Base-by-base conservation (phyloP, 2,888 invertebrate genomes). In the Microplitis deprimator region DNA sequence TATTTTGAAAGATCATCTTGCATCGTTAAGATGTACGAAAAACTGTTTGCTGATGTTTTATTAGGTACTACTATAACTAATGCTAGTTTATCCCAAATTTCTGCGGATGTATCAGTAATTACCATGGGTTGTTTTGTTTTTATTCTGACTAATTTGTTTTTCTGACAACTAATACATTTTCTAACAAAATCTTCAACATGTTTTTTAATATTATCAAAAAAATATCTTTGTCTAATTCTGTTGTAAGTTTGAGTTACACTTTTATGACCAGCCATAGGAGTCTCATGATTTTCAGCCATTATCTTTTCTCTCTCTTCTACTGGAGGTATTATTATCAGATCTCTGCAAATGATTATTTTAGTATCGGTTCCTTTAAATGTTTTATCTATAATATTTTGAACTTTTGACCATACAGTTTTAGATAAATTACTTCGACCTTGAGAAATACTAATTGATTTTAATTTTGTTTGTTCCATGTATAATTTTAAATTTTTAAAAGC, bases 31-130 rank as follows among this genome's bases (percentile, higher is more conserved):
- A 80, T 73, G 3, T 75, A 77, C 7, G 64, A 41, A 61, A 77
- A 75, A 6, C 80, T 81, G 0, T 39, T 39, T 5, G 59, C 6
- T n/a, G 81, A 78, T 5, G 40, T 68, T 0, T 75, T 68, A 8
- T 81, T 62, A 4, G 82, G 83, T 8, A 82, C 82, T 38, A 82
- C 82, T 29, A 81, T 77, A 40, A 83, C 82, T 61, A 82, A 13
- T 8, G 77, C 73, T 7, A 83, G 61, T 40, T 81, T 76, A 40
- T 82, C 80, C 20, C 79, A 78, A 0, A 59, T 59, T 16, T 73
- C n/a, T 10, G 38, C 59, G 17, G 67, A 61, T 13, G 82, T 82
- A 29, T 82, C 82, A 0, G 82, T 82, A 0, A 81, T 81, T 1
- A 73, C 6, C 79, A 82, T 78, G 7, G 80, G 79, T 71, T 78